Conservation (phyloP, 2,113 vertebrate genomes). For the Barbus barbus region DNA sequence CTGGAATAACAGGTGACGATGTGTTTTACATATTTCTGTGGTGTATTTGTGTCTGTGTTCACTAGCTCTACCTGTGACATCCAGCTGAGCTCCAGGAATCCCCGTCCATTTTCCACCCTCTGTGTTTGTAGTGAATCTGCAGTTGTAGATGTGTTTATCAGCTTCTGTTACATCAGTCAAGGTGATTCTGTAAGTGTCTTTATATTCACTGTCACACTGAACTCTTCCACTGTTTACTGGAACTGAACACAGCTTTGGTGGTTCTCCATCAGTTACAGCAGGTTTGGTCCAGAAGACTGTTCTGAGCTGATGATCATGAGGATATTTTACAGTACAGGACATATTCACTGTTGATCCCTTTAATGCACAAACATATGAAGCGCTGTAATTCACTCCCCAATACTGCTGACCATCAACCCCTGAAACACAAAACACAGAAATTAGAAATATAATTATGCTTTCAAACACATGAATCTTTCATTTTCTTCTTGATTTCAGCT, state of each 20-base stretch:
- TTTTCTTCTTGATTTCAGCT: neutral
- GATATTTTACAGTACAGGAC: neutral
- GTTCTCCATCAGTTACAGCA: neutral
- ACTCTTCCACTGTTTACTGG: neutral
- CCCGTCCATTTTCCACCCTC: neutral
- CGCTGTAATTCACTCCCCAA: slow-evolving; percentile 22
- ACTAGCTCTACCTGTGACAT: neutral
- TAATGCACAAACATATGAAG: slow-evolving; percentile 21
- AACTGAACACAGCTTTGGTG: slow-evolving; percentile 4
- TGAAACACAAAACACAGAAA: slow-evolving; percentile 7
- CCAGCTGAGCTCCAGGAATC: neutral
- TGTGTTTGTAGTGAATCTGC: neutral
- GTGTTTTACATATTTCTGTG: too few species aligned
- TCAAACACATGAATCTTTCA: neutral
- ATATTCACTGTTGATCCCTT: slow-evolving; percentile 18
- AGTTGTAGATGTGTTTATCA: slow-evolving; percentile 34
- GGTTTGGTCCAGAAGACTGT: slow-evolving; percentile 11
- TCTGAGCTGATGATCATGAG: neutral
- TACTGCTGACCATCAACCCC: neutral
- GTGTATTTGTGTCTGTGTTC: too few species aligned
- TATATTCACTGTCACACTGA: neutral
- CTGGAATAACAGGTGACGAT: too few species aligned
- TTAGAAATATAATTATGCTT: neutral
- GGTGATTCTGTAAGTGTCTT: neutral
- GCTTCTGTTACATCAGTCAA: slow-evolving; percentile 21